Conservation (phyloP, 1,140 invertebrate species). For the Zaprionus capensis region DNA sequence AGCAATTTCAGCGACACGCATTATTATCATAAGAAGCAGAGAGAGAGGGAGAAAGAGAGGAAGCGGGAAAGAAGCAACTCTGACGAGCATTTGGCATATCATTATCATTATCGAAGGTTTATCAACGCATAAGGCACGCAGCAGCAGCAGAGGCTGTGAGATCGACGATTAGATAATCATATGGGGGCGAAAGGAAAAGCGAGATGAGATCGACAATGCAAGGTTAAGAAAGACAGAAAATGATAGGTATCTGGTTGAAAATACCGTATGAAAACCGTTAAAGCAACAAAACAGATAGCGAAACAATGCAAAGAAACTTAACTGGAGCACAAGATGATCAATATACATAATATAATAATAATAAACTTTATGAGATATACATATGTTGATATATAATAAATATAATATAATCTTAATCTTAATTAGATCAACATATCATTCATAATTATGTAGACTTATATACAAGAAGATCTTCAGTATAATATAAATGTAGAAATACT, state of each 20-base stretch:
- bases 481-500: too few relatives aligned
- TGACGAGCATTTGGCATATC: slow-evolving; percentile 26
- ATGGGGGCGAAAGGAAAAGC: too few relatives aligned
- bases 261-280: background rate
- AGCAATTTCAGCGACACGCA: slow-evolving; percentile 70
- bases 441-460: too few relatives aligned
- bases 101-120: slow-evolving; percentile 66
- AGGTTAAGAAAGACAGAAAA: background rate
- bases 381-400: too few relatives aligned
- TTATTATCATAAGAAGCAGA: slow-evolving; percentile 76
- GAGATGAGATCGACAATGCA: background rate
- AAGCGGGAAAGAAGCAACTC: background rate
- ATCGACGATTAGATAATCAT: slow-evolving; percentile 8
- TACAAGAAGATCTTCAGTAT: too few relatives aligned
- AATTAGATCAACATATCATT: too few relatives aligned
- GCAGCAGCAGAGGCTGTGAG: background rate
- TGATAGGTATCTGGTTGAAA: background rate
- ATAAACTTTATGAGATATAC: too few relatives aligned
- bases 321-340: too few relatives aligned
- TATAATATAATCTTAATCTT: too few relatives aligned
- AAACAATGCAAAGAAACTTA: too few relatives aligned
- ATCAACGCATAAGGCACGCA: slow-evolving; percentile 50
- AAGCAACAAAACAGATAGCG: background rate
- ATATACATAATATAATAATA: too few relatives aligned
- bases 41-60: background rate